Evolutionary conservation across 2,888 invertebrate genomes (phyloP).

Genomic region (Fabriciana adippe): DNA sequence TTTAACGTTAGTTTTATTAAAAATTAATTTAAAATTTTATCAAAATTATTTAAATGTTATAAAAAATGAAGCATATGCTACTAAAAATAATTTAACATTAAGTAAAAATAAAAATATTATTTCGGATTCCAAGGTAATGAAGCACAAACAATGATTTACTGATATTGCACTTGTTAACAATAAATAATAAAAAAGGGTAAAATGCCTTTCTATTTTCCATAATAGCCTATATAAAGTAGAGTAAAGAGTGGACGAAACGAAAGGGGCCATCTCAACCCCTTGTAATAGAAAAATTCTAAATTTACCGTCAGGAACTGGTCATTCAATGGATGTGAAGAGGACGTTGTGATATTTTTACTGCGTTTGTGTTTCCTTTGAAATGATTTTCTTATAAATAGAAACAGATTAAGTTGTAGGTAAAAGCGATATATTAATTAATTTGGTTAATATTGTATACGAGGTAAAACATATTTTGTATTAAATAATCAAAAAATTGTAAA

Average conservation of each 20-base stretch:
- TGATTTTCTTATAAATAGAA: constrained; percentile 65
- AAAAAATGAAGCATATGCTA: too few species aligned
- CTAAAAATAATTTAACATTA: too few species aligned
- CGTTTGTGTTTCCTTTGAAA: constrained; percentile 72
- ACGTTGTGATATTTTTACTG: constrained; percentile 61
- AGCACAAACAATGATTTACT: constrained; percentile 71
- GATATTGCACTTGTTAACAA: constrained; percentile 61
- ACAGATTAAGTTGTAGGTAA: constrained; percentile 9
- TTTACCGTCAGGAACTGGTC: constrained; percentile 66
- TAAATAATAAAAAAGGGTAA: constrained; percentile 71
- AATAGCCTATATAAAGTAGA: constrained; percentile 56
- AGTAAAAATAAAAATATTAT: neutral
- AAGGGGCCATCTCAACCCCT: constrained; percentile 58
- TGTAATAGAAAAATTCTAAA: constrained; percentile 60
- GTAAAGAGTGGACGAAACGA: constrained; percentile 62
- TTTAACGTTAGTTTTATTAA: too few species aligned
- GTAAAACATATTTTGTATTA: neutral
- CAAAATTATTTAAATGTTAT: too few species aligned
- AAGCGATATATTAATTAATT: neutral
- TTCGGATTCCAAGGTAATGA: constrained; percentile 52
- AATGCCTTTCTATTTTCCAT: constrained; percentile 66
- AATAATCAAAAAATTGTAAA: too few species aligned
- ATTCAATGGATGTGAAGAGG: constrained; percentile 71
- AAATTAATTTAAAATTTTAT: too few species aligned
- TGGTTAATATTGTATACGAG: neutral